Base-by-base conservation (phyloP, 2,888 invertebrate species). In the Protodeltote pygarga region DNA sequence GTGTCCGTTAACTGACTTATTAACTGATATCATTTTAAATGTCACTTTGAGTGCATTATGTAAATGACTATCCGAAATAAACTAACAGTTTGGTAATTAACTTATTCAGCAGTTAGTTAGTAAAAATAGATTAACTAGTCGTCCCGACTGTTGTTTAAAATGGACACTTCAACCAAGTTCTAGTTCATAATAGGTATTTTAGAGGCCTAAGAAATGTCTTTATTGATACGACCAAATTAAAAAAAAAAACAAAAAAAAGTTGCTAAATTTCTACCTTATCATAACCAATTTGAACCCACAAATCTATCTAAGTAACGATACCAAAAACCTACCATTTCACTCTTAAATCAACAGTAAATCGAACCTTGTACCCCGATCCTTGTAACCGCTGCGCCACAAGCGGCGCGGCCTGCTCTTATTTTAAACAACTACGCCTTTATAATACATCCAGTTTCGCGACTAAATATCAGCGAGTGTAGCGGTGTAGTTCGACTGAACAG, bases 401-500 rank as follows among this genome's bases (percentile, higher is more conserved):
- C 69, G 57, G 61, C 71, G 63, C 74, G 71, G 66, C 82, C 77
- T 87, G 85, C 83, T 89, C 89, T 90, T 89, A 90, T 88, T 91
- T 91, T 90, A 91, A 91, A 91, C 90, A 91, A 91, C 91, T 91
- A 90, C 90, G 87, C 83, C 85, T 84, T 87, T 89, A 91, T 91
- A 91, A 91, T 91, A 91, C 89, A 90, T 91, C 91, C 90, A 89
- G 91, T 89, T 89, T 89, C 89, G 90, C 89, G 90, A 91, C 90
- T 91, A 91, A 91, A 91, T 91, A 91, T 91, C 91, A 89, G 91
- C 89, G 89, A 90, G 87, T 89, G 90, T 90, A 86, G 85, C 87
- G 80, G 50, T 73, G 53, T 77, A 85, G 53, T 19, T 52, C 78
- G 79, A 65, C 65, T 38, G 14, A 53, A 1, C 5, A 1, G 0